A percentile compares a stretch with the other conserved stretches of the same genome.
phyloP scores from a whole-genome alignment of 2,888 invertebrate genomes.

The Blastobasis lacticolella region DNA sequence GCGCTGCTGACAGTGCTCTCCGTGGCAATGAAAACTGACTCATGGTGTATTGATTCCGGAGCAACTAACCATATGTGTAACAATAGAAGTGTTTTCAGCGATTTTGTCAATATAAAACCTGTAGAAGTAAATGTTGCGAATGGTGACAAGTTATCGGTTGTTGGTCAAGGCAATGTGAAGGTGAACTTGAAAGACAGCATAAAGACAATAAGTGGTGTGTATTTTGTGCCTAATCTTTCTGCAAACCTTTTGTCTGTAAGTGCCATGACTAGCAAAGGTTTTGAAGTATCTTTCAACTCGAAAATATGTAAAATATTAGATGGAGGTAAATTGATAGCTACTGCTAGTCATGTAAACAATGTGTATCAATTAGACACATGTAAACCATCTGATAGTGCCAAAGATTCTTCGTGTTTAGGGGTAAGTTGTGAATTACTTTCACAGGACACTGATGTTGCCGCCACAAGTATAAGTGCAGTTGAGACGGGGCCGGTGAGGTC shows the following conservation, averaged over 20 bases:
- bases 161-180: constrained; percentile 2
- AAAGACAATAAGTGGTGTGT: constrained; percentile 5
- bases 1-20: constrained; percentile 1
- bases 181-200: background rate
- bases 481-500: no score
- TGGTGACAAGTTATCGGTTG: constrained; percentile 2
- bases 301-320: background rate
- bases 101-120: background rate
- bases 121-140: constrained; percentile 4
- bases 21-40: background rate
- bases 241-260: constrained; percentile 11
- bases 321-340: background rate
- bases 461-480: no score
- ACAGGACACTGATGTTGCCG: no score
- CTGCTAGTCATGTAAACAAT: background rate
- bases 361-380: background rate
- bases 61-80: constrained; percentile 4
- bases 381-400: background rate
- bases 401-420: background rate
- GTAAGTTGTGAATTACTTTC: no score
- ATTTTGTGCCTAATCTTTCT: constrained; percentile 3
- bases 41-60: constrained; percentile 2
- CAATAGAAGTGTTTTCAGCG: background rate
- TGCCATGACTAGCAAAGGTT: constrained; percentile 2
- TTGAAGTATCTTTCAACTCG: background rate